phyloP scores from a whole-genome alignment of 2,113 vertebrate species.

The Callocephalon fimbriatum region DNA sequence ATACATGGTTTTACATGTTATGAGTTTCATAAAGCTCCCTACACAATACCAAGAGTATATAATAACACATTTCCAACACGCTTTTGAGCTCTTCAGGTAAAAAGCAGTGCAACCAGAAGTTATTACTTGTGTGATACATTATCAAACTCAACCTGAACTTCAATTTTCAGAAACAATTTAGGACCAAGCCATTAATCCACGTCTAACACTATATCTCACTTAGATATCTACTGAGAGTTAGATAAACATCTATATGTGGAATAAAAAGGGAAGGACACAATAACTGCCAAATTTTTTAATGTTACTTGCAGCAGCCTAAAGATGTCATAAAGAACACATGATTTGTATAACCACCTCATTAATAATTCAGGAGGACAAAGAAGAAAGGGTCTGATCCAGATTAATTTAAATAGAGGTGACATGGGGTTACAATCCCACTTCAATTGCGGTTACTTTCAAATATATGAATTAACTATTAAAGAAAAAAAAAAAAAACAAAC shows the following conservation, averaged over 20 bases:
- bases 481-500: not conserved
- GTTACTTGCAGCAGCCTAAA: not conserved
- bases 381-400: not conserved
- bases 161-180: not conserved
- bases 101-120: not conserved
- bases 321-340: not conserved
- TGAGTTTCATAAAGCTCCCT: not conserved
- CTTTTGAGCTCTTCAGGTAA: not conserved
- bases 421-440: not conserved
- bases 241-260: not conserved
- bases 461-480: not conserved
- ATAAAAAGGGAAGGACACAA: not conserved
- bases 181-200: not conserved
- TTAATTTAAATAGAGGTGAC: not conserved
- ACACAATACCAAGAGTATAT: not conserved
- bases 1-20: not conserved
- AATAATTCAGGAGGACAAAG: not conserved
- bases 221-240: not conserved
- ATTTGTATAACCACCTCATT: not conserved
- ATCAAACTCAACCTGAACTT: not conserved
- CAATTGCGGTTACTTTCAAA: not conserved
- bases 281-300: not conserved
- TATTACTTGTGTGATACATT: not conserved
- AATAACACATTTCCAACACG: not conserved
- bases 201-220: not conserved